phyloP scores from a whole-genome alignment of 2,888 invertebrate species.

The Lydus trimaculatus region DNA sequence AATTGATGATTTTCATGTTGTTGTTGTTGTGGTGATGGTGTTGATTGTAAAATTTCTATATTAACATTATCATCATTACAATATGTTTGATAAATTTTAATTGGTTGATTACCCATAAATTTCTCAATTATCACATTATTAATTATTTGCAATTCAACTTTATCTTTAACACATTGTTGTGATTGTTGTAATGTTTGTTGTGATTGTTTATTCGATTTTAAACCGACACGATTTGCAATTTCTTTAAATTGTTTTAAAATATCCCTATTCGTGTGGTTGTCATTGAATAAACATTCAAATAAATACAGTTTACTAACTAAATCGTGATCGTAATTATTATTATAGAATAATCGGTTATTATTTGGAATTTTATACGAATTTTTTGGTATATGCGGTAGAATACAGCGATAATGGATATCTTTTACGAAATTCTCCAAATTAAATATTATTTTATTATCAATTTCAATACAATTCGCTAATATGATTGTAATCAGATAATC shows the following conservation, averaged over 20 bases:
- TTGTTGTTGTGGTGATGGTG: constrained; percentile 41
- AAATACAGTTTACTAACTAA: constrained; percentile 19
- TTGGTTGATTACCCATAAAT: constrained; percentile 50
- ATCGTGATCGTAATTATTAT: constrained; percentile 10
- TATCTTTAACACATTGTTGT: constrained; percentile 18
- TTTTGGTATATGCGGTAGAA: constrained; percentile 9
- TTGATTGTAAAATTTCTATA: constrained; percentile 53
- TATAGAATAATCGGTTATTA: neutral
- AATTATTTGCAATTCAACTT: constrained; percentile 37
- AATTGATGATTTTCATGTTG: constrained; percentile 18
- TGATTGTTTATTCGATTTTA: constrained; percentile 1
- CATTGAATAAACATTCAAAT: constrained; percentile 21
- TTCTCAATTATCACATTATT: constrained; percentile 32
- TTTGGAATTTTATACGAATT: constrained; percentile 12
- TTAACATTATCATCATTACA: constrained; percentile 52
- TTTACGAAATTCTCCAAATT: constrained; percentile 8
- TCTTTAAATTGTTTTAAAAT: constrained; percentile 7
- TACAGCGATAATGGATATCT: neutral
- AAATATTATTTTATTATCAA: constrained; percentile 23
- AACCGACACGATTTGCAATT: neutral
- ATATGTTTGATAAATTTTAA: constrained; percentile 36
- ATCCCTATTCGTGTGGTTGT: neutral
- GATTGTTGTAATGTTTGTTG: neutral
- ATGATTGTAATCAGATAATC: constrained; percentile 16
- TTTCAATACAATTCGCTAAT: constrained; percentile 7